Evolutionary conservation across 64 coral and sea anemone genomes (phyloP), one percentile per base, ranked within the genome.

Genomic region (Pocillopora damicornis): DNA sequence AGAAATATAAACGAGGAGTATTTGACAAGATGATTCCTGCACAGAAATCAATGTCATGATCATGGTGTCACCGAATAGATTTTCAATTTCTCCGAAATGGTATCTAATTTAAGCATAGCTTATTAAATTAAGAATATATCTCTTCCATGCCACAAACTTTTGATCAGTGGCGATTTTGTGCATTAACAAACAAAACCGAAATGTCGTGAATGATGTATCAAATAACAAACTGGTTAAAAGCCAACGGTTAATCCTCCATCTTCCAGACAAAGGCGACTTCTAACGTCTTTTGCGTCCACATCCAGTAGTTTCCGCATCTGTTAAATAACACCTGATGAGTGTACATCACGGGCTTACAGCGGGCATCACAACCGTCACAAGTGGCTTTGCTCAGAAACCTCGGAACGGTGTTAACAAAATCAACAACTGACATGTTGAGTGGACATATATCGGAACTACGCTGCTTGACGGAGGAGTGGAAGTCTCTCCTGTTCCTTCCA

Each of bases 261-360:
- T 60, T 58, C 77, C 77, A 79, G 11, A 79, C 77, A 79, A 79
- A 79, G 77, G 77, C 77, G 38, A 79, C 18, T 25, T 20, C 15
- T 15, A 79, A 30, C 11, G 57, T 79, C 58, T 60, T 79, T 13
- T 60, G 58, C 38, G 77, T 79, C 77, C 77, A 79, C 22, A 60
- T 6, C 77, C 77, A 79, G 26, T 23, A n/a, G 22, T 59, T 79
- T 2, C 30, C 59, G 56, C 58, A 60, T 60, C 60, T 59, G 17
- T 14, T 60, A 13, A 61, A 56, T 11, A 78, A 35, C 37, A 89
- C 15, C 87, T 89, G 60, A 35, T 89, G 87, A 1, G 76, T 68
- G 60, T 78, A 89, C 36, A 69, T 45, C 58, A 89, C 76, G 14
- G 87, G 75, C 62, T 79, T 72, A 59, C 87, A 89, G 6, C 10